These are phyloP conservation scores for Cosmia pyralina DNA, from an alignment of 2,888 invertebrate species.

Conservation along the genomic window DNA sequence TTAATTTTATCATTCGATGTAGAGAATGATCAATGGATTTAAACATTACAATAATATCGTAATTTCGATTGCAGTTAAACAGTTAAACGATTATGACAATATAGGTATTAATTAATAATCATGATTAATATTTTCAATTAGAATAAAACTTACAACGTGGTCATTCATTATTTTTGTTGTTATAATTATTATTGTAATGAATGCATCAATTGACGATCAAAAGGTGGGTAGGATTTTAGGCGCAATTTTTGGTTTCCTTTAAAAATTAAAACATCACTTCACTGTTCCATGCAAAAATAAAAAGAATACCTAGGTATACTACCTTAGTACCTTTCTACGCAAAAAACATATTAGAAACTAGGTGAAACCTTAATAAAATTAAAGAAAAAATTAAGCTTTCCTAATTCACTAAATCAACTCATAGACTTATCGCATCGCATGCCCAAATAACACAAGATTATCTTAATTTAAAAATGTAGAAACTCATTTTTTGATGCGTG, in stretches of 20 bases:
- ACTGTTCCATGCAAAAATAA: neutral
- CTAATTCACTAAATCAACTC: neutral
- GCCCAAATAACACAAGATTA: neutral
- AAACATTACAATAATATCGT: constrained; percentile 16
- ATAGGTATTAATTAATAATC: neutral
- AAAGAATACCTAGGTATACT: neutral
- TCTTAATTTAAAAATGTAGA: neutral
- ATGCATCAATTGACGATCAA: neutral
- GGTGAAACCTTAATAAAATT: neutral
- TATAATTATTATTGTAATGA: neutral
- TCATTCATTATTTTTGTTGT: neutral
- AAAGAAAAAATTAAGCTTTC: neutral
- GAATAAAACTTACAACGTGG: neutral
- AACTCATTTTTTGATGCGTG: neutral
- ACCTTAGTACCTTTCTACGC: too few species aligned
- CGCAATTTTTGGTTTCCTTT: neutral
- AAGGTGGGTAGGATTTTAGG: neutral
- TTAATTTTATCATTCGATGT: constrained; percentile 56
- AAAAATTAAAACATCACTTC: neutral
- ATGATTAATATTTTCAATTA: neutral
- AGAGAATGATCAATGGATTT: constrained; percentile 21
- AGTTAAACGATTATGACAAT: neutral
- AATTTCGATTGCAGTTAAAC: neutral
- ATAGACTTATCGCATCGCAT: neutral
- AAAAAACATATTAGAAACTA: neutral